Conservation (phyloP, 2,888 invertebrate genomes). For the Onthophagus sagittarius region DNA sequence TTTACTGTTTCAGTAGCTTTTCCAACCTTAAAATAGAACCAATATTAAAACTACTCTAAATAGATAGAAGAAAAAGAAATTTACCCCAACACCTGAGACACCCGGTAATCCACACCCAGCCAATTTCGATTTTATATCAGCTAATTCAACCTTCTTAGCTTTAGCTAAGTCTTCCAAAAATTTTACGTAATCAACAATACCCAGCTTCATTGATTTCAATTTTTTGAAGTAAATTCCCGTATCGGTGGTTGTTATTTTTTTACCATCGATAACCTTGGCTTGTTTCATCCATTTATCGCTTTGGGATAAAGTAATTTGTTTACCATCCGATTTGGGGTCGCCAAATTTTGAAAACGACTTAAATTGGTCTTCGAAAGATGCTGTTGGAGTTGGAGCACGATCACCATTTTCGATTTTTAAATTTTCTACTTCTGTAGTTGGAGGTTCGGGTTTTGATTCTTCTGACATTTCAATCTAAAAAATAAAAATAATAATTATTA, state of each 20-base stretch:
- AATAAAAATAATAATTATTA: not conserved
- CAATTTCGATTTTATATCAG: slow-evolving; percentile 77
- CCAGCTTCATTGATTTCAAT: slow-evolving; percentile 76
- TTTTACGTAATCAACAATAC: slow-evolving; percentile 74
- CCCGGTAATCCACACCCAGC: slow-evolving; percentile 78
- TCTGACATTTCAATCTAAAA: slow-evolving; percentile 18
- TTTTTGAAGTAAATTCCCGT: slow-evolving; percentile 92
- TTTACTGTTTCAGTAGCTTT: slow-evolving; percentile 57
- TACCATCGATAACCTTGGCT: slow-evolving; percentile 77
- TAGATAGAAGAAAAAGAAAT: slow-evolving; percentile 18
- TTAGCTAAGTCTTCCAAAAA: slow-evolving; percentile 84
- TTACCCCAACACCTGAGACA: slow-evolving; percentile 48
- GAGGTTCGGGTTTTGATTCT: slow-evolving; percentile 22
- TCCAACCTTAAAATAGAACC: slow-evolving; percentile 32
- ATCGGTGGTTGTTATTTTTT: slow-evolving; percentile 87
- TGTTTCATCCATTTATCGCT: slow-evolving; percentile 97
- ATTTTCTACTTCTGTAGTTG: slow-evolving; percentile 50
- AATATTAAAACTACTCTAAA: not conserved
- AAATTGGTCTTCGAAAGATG: slow-evolving; percentile 64
- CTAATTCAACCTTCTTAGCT: slow-evolving; percentile 74
- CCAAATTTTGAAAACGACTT: slow-evolving; percentile 87
- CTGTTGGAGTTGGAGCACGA: slow-evolving; percentile 34
- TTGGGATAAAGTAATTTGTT: slow-evolving; percentile 80
- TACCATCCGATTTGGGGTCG: slow-evolving; percentile 83
- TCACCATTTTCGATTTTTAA: slow-evolving; percentile 56